A percentile compares a stretch with the other conserved stretches of the same genome.
Evolutionary conservation across 2,113 vertebrate genomes (phyloP).

Genomic region (Hoplias malabaricus): DNA sequence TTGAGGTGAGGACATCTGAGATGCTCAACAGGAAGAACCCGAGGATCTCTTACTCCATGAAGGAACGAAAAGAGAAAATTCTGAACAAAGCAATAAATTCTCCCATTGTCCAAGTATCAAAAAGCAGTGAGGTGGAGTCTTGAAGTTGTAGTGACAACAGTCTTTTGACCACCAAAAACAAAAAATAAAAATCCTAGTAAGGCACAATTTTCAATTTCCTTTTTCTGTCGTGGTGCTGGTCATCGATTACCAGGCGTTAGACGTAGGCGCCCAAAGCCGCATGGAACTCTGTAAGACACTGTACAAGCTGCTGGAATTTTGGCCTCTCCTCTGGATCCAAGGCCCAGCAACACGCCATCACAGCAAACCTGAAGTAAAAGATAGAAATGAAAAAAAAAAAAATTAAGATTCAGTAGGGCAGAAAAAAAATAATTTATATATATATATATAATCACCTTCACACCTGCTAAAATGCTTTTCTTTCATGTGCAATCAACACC

Average conservation of each 20-base stretch:
- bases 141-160: constrained; percentile 3
- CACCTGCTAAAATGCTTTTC: background rate
- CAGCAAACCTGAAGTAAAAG: constrained; percentile 84
- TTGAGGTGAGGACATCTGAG: background rate
- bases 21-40: background rate
- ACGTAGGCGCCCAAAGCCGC: constrained; percentile 95
- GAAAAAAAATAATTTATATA: background rate
- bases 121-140: constrained; percentile 20
- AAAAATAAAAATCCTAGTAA: constrained; percentile 68
- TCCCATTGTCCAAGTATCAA: constrained; percentile 6
- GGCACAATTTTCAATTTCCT: constrained; percentile 78
- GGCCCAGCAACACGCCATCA: constrained; percentile 99
- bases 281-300: constrained; percentile 98
- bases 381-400: background rate
- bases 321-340: constrained; percentile 95
- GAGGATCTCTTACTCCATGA: background rate
- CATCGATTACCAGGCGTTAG: constrained; percentile 71
- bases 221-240: constrained; percentile 58
- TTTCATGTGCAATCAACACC: background rate
- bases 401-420: background rate
- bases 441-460: background rate
- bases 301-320: constrained; percentile 98
- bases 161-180: constrained; percentile 51
- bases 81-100: background rate
- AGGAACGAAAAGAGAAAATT: constrained; percentile 8